Base-by-base conservation (phyloP, 1,140 invertebrate genomes). In the Rhagoletis pomonella region DNA sequence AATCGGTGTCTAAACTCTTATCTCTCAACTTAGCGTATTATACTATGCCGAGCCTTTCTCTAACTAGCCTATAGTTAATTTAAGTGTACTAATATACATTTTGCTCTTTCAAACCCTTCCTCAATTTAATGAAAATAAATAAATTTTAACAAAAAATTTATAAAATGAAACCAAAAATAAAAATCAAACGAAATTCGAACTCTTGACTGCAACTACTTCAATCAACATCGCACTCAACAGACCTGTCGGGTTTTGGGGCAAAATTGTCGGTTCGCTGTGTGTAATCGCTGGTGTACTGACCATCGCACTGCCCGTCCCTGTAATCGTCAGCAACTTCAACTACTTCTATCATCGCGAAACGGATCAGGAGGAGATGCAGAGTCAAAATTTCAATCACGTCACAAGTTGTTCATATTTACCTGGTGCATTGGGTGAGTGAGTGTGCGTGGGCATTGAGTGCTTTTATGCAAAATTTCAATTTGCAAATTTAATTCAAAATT, bases 291-390 rank as follows among this genome's bases (percentile, higher is more conserved):
- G 99, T 95, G 99, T 99, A 90, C 95, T 99, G 94, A 99, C 98
- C 92, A 99, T 99, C 93, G 98, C 98, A 86, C 95, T 99, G 92
- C 99, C 99, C 89, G 99, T 99, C 91, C 98, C 99, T 92, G 98
- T 99, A 94, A 99, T 99, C 94, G 99, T 99, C 90, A 99, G 98
- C 94, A 99, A 99, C 95, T 99, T 99, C 96, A 99, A 99, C 94
- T 99, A 99, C 95, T 99, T 99, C 96, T 99, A 99, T 95, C 98
- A 99, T 94, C 97, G 98, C 93, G 99, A 99, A 95, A 99, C 98
- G 90, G 98, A 99, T 94, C 98, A 98, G 94, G 98, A 98, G 94
- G 98, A 98, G 94, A 98, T 98, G 97, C 97, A 98, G 95, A 98
- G 97, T 90, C 97, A 98, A 95, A 98, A 98, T 95, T 98, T 98